These are phyloP conservation scores for Mustelus asterias DNA, from an alignment of 2,113 vertebrate genomes.

Conservation along the genomic window DNA sequence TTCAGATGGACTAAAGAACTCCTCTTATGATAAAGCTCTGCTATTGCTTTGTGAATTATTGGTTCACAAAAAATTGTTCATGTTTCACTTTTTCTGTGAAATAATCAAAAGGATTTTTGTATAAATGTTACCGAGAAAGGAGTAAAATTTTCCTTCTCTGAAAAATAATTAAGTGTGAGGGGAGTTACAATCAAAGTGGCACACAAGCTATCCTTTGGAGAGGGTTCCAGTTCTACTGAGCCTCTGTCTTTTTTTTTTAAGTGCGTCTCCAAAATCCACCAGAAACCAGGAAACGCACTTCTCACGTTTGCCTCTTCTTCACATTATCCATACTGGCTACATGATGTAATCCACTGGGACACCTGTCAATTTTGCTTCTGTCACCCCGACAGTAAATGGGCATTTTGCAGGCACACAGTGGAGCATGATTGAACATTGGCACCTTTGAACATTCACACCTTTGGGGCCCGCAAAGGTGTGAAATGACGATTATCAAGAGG, in stretches of 20 bases:
- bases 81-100: neutral
- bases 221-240: neutral
- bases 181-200: neutral
- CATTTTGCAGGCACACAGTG: neutral
- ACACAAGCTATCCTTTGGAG: neutral
- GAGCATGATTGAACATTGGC: neutral
- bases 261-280: neutral
- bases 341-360: neutral
- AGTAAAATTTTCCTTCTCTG: neutral
- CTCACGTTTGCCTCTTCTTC: neutral
- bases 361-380: neutral
- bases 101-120: neutral
- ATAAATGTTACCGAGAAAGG: neutral
- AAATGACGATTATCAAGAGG: neutral
- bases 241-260: neutral
- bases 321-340: neutral
- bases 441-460: no score
- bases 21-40: neutral
- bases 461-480: neutral
- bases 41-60: neutral
- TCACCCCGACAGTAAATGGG: neutral
- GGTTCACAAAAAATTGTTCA: neutral
- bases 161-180: neutral
- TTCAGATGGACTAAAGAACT: neutral
- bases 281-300: neutral